Conservation (phyloP, 2,113 vertebrate genomes). For the Ascaphus truei region DNA sequence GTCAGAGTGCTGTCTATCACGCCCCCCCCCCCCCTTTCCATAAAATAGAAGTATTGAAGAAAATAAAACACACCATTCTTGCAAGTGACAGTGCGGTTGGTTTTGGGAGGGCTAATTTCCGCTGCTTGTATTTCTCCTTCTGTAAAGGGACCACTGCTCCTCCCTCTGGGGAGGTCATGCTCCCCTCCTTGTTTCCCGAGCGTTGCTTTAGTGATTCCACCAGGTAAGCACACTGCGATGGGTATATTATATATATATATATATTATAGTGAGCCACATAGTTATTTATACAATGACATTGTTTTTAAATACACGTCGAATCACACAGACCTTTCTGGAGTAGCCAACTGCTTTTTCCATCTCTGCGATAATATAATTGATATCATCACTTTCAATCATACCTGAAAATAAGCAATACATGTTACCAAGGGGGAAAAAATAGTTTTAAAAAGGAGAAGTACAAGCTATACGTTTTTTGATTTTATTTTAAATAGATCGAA, state of each 20-base stretch:
- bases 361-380: conserved; percentile 57
- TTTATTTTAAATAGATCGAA: too few relatives aligned
- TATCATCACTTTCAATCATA: conserved; percentile 73
- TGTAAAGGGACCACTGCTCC: not conserved
- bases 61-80: conserved; percentile 59
- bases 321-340: conserved; percentile 64
- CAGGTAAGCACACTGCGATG: conserved; percentile 66
- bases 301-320: too few relatives aligned
- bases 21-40: too few relatives aligned
- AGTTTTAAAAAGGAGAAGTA: too few relatives aligned
- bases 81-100: conserved; percentile 48
- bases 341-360: conserved; percentile 67
- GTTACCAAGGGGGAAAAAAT: too few relatives aligned
- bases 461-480: too few relatives aligned
- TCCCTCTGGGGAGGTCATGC: not conserved
- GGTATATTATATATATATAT: too few relatives aligned
- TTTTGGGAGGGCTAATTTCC: conserved; percentile 46
- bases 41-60: conserved; percentile 9
- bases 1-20: too few relatives aligned
- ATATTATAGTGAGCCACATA: too few relatives aligned
- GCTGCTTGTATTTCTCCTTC: conserved; percentile 36
- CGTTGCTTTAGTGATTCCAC: conserved; percentile 64
- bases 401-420: conserved; percentile 56
- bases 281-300: too few relatives aligned
- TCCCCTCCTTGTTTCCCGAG: conserved; percentile 32